Conservation (phyloP, 2,797 vertebrate species). For the Poecile montanus region DNA sequence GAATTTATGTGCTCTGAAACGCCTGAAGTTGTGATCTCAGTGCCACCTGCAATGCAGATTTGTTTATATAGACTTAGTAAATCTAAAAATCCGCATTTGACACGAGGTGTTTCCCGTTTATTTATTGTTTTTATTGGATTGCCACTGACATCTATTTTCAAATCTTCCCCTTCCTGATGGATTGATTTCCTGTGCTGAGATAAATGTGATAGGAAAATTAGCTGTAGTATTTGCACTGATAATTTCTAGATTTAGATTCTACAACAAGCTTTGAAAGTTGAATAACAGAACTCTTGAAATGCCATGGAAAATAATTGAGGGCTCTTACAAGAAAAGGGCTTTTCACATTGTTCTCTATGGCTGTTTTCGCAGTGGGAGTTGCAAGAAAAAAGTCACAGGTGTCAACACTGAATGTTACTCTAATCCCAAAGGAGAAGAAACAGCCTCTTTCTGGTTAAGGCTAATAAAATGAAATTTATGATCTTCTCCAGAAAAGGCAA, state of each 20-base stretch:
- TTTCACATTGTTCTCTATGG: not conserved
- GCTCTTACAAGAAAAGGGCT: not conserved
- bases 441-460: not conserved
- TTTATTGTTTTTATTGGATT: not conserved
- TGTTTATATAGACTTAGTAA: not conserved
- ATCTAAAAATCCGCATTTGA: not conserved
- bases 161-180: not conserved
- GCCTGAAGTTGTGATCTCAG: not conserved
- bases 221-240: not conserved
- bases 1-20: not conserved
- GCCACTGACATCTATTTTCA: not conserved
- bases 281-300: not conserved
- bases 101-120: not conserved
- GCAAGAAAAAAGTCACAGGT: not conserved
- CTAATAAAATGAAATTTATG: not conserved
- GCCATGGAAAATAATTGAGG: not conserved
- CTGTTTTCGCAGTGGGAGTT: not conserved
- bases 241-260: not conserved
- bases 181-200: not conserved
- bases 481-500: not conserved
- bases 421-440: not conserved
- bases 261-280: not conserved
- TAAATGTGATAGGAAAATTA: not conserved
- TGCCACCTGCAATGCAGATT: not conserved
- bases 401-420: not conserved